Evolutionary conservation across 2,113 vertebrate species (phyloP).

Genomic region (Erythrocebus patas): DNA sequence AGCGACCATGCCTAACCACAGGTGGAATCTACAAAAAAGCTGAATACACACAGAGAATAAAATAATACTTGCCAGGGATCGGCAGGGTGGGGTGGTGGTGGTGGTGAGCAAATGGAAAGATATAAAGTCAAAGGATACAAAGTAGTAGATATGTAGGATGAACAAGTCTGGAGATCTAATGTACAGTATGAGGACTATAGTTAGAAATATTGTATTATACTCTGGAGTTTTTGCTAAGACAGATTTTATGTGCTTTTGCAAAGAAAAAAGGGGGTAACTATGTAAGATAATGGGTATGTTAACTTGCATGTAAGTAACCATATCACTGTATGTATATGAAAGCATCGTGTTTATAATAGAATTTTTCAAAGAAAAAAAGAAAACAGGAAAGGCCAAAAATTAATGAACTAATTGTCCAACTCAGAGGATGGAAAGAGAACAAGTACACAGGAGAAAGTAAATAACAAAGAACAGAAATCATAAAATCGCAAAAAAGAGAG

Average conservation of each 20-base stretch:
- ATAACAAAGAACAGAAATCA: neutral
- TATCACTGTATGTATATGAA: neutral
- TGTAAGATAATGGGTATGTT: neutral
- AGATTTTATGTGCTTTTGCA: neutral
- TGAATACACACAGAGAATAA: neutral
- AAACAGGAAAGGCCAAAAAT: neutral
- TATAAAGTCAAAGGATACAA: no score
- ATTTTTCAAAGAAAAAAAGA: neutral
- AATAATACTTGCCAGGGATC: neutral
- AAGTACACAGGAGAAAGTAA: neutral
- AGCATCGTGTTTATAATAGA: neutral
- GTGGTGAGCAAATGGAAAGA: no score
- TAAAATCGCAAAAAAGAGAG: neutral
- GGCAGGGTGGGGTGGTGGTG: no score
- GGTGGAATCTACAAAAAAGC: neutral
- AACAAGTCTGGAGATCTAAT: no score
- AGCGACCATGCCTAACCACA: no score
- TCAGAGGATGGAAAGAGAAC: neutral
- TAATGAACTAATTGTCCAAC: neutral
- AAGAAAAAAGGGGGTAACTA: neutral
- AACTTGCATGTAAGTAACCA: neutral
- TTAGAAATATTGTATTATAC: neutral
- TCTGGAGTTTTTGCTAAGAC: neutral
- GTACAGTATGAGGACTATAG: neutral
- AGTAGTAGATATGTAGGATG: no score